Conservation (phyloP, 2,113 vertebrate species). For the Tinamus guttatus region DNA sequence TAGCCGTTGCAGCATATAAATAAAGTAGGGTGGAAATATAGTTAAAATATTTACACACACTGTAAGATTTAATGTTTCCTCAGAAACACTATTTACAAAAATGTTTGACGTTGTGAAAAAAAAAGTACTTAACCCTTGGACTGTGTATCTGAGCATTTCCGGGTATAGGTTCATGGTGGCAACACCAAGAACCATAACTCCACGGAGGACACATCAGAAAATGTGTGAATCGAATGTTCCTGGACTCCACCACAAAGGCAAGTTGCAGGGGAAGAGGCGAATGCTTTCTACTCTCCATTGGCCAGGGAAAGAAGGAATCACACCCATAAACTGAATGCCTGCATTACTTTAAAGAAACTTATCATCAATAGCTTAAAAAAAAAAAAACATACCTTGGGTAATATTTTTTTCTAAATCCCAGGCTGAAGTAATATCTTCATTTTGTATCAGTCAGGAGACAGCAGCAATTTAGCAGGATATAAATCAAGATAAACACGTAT, state of each 20-base stretch:
- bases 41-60: constrained; percentile 1
- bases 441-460: constrained; percentile 21
- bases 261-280: background rate
- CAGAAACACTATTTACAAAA: constrained; percentile 4
- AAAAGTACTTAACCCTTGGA: constrained; percentile 48
- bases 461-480: constrained; percentile 32
- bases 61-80: constrained; percentile 51
- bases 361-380: background rate
- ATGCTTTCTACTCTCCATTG: background rate
- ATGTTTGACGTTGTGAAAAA: constrained; percentile 15
- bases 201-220: background rate
- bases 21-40: constrained; percentile 12
- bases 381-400: background rate
- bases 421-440: constrained; percentile 26
- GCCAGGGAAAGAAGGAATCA: background rate
- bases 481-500: constrained; percentile 45
- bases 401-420: constrained; percentile 29
- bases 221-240: background rate
- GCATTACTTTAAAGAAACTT: background rate
- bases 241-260: background rate
- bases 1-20: constrained; percentile 30
- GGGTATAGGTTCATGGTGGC: background rate
- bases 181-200: constrained; percentile 17
- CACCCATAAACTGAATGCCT: background rate
- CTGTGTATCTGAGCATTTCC: constrained; percentile 22